Base-by-base conservation (phyloP, 2,797 vertebrate genomes). In the Natrix natrix region DNA sequence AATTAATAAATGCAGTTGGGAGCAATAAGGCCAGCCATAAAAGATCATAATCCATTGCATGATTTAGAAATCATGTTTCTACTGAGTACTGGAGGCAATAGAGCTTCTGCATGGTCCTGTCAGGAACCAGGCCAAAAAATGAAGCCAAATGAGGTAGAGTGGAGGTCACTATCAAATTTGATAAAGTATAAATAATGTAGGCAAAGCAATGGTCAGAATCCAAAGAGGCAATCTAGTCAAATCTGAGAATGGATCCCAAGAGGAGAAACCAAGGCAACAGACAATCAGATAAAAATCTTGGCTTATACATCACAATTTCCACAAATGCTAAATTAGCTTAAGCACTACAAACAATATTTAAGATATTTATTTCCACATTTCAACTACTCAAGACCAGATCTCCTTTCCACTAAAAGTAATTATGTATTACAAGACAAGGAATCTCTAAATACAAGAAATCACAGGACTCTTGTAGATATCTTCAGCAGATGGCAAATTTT, bases 1-100 rank as follows among this genome's bases (percentile, higher is more conserved):
- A 91, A 54, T 91, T 91, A 91, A 54, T 87, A n/a, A 66, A 69
- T 88, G 69, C 61, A 69, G 91, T 60, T 88, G 37, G 61, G 61
- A 88, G 61, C 54, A 92, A 87, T 56, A 26, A 86, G 60, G 52
- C 60, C 86, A 88, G 37, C 56, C 74, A 88, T 69, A 13, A 43
- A 69, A 8, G 24, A 14, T 92, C 86, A 43, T 63, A 66, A 55
- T 66, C 83, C 37, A 7, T 17, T 55, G 4, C 28, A 86, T 37
- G 20, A 16, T 66, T 86, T 91, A 10, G 55, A 90, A 37, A 90
- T 74, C 22, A 4, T 90, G 20, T 90, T 74, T 74, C 74, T 86
- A 17, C 37, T 83, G 74, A 48, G 28, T 54, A 87, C 0, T 13
- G 10, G 86, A 60, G 52, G 60, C 59, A 66, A 87, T 8, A 43